Evolutionary conservation across 1,140 invertebrate genomes (phyloP).

Genomic region (Drosophila nannoptera): DNA sequence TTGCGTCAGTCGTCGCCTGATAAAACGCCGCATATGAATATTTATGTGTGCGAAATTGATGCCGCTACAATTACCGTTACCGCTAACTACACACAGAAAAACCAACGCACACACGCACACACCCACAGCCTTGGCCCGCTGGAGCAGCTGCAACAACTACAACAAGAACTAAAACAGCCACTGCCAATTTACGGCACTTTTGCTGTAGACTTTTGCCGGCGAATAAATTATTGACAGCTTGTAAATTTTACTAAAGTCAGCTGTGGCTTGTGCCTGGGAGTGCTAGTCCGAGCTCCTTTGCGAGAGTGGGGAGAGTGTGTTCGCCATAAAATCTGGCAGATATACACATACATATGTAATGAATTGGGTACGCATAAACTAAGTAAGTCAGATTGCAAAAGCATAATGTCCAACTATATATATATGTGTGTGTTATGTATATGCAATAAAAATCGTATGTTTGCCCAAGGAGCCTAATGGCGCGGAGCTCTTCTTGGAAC

Average conservation of each 20-base stretch:
- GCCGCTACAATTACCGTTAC: slow-evolving; percentile 72
- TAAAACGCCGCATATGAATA: slow-evolving; percentile 70
- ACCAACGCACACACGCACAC: slow-evolving; percentile 8
- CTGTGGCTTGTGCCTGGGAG: slow-evolving; percentile 29
- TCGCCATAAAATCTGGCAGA: slow-evolving; percentile 24
- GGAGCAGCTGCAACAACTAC: slow-evolving; percentile 30
- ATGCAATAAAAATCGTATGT: not conserved
- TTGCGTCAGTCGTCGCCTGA: slow-evolving; percentile 41
- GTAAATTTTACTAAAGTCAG: slow-evolving; percentile 74
- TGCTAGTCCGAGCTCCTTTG: not conserved
- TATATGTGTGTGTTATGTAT: not conserved
- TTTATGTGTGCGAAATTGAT: slow-evolving; percentile 72
- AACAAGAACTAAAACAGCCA: slow-evolving; percentile 26
- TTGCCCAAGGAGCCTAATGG: not conserved
- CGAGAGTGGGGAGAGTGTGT: slow-evolving; percentile 12
- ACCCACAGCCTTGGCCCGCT: slow-evolving; percentile 9
- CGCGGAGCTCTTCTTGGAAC: too few species aligned
- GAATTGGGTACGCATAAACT: slow-evolving; percentile 10
- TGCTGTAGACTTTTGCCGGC: slow-evolving; percentile 63
- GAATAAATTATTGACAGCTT: slow-evolving; percentile 76
- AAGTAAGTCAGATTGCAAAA: slow-evolving; percentile 8
- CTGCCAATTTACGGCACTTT: slow-evolving; percentile 74
- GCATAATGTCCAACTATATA: slow-evolving; percentile 1
- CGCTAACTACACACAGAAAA: slow-evolving; percentile 64
- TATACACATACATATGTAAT: slow-evolving; percentile 10